A percentile compares a stretch with the other conserved stretches of the same genome.
phyloP scores from a whole-genome alignment of 2,888 invertebrate genomes.

The Diarsia dahlii region DNA sequence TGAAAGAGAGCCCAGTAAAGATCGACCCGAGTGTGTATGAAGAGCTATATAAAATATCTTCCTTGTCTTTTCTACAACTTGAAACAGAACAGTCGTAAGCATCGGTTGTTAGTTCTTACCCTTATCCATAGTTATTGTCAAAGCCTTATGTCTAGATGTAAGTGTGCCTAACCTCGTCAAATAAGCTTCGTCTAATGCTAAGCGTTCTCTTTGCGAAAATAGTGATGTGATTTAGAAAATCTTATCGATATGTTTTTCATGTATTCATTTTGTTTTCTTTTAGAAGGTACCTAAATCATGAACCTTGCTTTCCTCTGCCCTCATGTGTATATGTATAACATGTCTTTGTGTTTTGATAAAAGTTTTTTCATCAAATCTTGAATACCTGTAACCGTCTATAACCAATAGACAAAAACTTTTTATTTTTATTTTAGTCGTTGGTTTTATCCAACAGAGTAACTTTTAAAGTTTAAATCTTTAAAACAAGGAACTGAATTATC shows the following conservation, averaged over 20 bases:
- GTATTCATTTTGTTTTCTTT: not conserved
- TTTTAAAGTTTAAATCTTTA: not conserved
- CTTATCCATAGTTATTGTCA: slow-evolving; percentile 56
- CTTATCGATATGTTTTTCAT: slow-evolving; percentile 20
- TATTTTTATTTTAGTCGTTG: not conserved
- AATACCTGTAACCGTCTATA: not conserved
- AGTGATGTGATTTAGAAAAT: slow-evolving; percentile 26
- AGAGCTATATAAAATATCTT: not conserved
- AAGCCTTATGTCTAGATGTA: slow-evolving; percentile 58
- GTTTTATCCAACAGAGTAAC: not conserved
- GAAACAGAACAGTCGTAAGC: slow-evolving; percentile 30
- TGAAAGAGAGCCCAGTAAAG: too few species aligned
- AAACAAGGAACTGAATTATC: not conserved
- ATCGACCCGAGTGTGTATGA: too few species aligned
- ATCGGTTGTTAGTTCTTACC: slow-evolving; percentile 33
- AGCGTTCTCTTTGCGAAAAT: slow-evolving; percentile 17
- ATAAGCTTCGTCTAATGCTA: slow-evolving; percentile 66
- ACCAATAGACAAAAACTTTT: not conserved
- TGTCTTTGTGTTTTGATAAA: not conserved
- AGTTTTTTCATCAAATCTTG: not conserved
- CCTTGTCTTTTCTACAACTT: not conserved
- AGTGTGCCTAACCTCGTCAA: slow-evolving; percentile 52
- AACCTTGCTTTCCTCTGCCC: too few species aligned
- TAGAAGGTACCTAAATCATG: not conserved
- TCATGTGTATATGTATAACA: too few species aligned